A percentile compares a stretch with the other conserved stretches of the same genome.
Evolutionary conservation across 35 echinoderm and acorn worm species (phyloP).

Genomic region (Patiria miniata): DNA sequence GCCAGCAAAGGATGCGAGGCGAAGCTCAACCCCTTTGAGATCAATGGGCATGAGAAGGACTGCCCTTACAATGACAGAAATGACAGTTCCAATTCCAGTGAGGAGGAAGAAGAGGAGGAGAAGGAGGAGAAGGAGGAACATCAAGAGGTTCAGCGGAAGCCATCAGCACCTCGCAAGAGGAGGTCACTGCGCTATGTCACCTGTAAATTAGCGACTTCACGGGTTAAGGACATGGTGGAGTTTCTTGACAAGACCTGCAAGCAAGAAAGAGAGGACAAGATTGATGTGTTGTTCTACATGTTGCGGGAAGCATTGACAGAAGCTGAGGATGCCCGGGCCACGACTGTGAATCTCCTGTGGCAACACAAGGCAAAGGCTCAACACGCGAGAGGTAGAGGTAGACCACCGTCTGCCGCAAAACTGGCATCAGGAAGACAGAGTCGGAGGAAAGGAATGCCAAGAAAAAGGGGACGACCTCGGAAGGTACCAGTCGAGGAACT

Average conservation of each 20-base stretch:
- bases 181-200: slow-evolving; percentile 4
- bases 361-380: not conserved
- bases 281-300: slow-evolving; percentile 1
- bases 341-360: not conserved
- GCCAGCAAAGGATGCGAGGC: slow-evolving; percentile 22
- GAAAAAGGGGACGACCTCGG: slow-evolving; percentile 7
- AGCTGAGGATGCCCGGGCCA: not conserved
- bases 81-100: not conserved
- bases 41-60: not conserved
- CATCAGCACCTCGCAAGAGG: not conserved
- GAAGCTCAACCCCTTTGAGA: not conserved
- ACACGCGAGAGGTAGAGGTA: not conserved
- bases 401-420: not conserved
- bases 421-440: not conserved
- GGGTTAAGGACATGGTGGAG: not conserved
- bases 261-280: not conserved
- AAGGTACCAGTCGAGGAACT: not conserved
- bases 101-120: not conserved
- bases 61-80: slow-evolving; percentile 2
- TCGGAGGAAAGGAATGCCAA: not conserved
- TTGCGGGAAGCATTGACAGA: not conserved
- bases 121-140: not conserved
- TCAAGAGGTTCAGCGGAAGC: not conserved
- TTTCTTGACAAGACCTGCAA: not conserved
- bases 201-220: not conserved